Evolutionary conservation across 2,113 vertebrate species (phyloP).

Genomic region (Gasterosteus nipponicus): DNA sequence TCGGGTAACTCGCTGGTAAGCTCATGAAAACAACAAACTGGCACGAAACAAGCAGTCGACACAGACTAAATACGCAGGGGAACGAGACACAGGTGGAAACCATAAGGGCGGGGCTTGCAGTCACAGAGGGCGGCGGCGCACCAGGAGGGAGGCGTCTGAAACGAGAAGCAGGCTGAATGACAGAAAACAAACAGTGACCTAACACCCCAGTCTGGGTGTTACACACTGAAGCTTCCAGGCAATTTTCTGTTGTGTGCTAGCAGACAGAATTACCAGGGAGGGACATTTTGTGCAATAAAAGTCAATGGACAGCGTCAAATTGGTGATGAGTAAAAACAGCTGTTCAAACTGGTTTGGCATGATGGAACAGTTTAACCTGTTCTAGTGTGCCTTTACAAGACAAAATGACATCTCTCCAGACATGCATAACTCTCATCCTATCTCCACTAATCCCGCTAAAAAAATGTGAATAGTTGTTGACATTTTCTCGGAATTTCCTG

Average conservation of each 20-base stretch:
- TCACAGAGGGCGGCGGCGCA: too few species aligned
- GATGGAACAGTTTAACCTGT: too few species aligned
- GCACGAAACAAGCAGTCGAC: too few species aligned
- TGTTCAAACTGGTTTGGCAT: background rate
- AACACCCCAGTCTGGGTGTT: too few species aligned
- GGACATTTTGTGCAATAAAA: background rate
- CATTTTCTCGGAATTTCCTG: slow-evolving; percentile 24
- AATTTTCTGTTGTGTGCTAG: background rate
- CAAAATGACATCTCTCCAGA: background rate
- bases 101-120: too few species aligned
- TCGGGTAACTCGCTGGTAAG: too few species aligned
- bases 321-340: background rate
- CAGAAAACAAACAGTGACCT: too few species aligned
- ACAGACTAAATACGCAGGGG: too few species aligned
- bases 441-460: background rate
- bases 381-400: background rate
- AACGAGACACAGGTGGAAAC: too few species aligned
- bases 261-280: background rate
- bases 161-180: too few species aligned
- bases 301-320: background rate
- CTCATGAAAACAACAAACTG: too few species aligned
- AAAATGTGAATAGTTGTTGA: background rate
- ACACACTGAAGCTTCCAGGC: background rate
- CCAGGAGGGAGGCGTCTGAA: too few species aligned
- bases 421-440: background rate